These are phyloP conservation scores for Ostrea denselamellosa DNA, from an alignment of 1,140 invertebrate genomes.

Conservation along the genomic window DNA sequence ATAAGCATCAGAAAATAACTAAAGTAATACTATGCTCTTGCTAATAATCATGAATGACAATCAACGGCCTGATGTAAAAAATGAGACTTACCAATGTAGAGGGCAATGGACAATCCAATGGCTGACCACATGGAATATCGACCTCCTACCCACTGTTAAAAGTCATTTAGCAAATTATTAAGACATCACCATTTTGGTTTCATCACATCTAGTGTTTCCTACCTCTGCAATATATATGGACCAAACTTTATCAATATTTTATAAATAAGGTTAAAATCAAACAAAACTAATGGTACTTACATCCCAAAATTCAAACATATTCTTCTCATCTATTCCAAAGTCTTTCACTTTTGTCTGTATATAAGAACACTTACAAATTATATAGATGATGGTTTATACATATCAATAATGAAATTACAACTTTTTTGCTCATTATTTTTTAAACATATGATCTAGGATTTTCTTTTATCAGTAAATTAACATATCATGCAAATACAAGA, in stretches of 20 bases:
- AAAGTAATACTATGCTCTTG: not conserved
- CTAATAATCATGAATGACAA: not conserved
- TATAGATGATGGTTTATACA: too few relatives aligned
- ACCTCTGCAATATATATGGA: not conserved
- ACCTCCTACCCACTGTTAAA: conserved; percentile 94
- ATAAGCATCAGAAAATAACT: too few relatives aligned
- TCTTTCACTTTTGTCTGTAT: conserved; percentile 91
- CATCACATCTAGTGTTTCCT: not conserved
- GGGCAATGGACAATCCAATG: conserved; percentile 96
- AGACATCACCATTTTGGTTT: not conserved
- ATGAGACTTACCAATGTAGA: conserved; percentile 87
- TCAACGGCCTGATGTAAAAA: not conserved
- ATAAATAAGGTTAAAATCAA: not conserved
- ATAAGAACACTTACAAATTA: conserved; percentile 43
- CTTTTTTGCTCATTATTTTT: too few relatives aligned
- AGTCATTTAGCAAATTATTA: not conserved
- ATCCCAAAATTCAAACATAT: conserved; percentile 99
- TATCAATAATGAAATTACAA: too few relatives aligned
- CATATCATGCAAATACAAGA: too few relatives aligned
- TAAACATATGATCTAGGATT: too few relatives aligned
- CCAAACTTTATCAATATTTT: not conserved
- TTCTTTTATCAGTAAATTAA: too few relatives aligned
- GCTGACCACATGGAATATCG: conserved; percentile 99
- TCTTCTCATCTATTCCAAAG: conserved; percentile 97
- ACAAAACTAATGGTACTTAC: conserved; percentile 73